phyloP scores from a whole-genome alignment of 2,888 invertebrate genomes.

The Lysandra bellargus region DNA sequence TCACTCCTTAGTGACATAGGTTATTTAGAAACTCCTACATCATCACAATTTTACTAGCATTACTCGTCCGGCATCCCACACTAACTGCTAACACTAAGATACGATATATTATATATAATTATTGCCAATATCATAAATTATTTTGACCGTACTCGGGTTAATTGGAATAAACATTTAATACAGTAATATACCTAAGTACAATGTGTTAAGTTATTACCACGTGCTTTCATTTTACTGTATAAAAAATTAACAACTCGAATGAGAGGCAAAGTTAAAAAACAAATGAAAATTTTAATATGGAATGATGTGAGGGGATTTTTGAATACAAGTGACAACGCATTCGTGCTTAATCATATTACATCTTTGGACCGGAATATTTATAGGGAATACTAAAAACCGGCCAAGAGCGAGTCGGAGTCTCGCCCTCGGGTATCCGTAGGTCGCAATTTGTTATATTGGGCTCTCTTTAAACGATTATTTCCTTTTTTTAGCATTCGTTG shows the following conservation, averaged over 20 bases:
- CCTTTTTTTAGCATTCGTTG: too few relatives aligned
- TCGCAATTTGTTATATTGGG: too few relatives aligned
- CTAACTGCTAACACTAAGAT: neutral
- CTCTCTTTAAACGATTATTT: too few relatives aligned
- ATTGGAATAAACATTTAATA: neutral
- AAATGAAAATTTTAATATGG: conserved; percentile 30
- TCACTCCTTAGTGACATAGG: too few relatives aligned
- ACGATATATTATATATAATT: too few relatives aligned
- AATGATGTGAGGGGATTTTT: conserved; percentile 29
- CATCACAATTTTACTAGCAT: too few relatives aligned
- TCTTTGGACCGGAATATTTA: conserved; percentile 52
- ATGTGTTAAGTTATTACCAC: neutral
- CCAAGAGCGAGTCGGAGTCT: neutral
- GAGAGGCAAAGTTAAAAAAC: conserved; percentile 23
- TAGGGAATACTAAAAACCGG: conserved; percentile 31
- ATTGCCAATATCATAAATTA: too few relatives aligned
- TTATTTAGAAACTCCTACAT: too few relatives aligned
- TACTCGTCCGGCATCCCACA: too few relatives aligned
- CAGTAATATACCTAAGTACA: neutral
- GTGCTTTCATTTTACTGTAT: conserved; percentile 6
- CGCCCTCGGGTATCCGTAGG: neutral
- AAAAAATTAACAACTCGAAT: conserved; percentile 13
- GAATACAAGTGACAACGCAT: conserved; percentile 36
- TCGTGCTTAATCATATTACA: conserved; percentile 53
- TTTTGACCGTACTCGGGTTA: too few relatives aligned